Conservation (phyloP, 2,113 vertebrate genomes). For the Nestor notabilis region DNA sequence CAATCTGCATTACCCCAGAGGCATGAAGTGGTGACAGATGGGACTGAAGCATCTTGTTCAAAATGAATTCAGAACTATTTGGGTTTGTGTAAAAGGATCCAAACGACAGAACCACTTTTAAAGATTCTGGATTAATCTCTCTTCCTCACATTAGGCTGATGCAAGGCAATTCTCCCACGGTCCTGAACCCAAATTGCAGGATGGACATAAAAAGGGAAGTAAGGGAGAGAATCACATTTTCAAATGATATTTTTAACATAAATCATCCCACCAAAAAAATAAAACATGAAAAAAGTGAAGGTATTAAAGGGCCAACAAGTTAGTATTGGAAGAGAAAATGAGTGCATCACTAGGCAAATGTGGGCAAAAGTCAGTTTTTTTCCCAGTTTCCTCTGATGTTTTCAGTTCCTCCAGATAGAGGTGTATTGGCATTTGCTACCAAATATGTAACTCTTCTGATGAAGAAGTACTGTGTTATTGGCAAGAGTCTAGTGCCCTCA, state of each 20-base stretch:
- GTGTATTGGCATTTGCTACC: neutral
- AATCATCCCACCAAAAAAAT: neutral
- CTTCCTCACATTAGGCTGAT: neutral
- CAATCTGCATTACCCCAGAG: neutral
- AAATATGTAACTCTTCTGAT: neutral
- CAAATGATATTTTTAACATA: neutral
- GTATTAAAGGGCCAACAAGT: neutral
- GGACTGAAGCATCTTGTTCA: neutral
- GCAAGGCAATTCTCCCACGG: neutral
- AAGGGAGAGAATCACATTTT: accelerated
- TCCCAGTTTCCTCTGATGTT: neutral
- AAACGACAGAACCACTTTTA: neutral
- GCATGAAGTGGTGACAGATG: neutral
- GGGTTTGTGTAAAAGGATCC: neutral
- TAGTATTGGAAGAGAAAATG: neutral
- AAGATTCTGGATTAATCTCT: neutral
- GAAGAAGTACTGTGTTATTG: neutral
- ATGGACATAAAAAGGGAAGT: neutral
- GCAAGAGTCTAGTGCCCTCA: neutral
- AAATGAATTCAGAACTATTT: neutral
- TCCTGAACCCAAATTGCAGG: neutral
- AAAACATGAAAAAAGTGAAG: neutral
- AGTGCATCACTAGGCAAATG: neutral
- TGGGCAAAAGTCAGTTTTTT: neutral
- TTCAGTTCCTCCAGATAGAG: neutral